phyloP scores from a whole-genome alignment of 2,797 vertebrate species.

The Numenius phaeopus region DNA sequence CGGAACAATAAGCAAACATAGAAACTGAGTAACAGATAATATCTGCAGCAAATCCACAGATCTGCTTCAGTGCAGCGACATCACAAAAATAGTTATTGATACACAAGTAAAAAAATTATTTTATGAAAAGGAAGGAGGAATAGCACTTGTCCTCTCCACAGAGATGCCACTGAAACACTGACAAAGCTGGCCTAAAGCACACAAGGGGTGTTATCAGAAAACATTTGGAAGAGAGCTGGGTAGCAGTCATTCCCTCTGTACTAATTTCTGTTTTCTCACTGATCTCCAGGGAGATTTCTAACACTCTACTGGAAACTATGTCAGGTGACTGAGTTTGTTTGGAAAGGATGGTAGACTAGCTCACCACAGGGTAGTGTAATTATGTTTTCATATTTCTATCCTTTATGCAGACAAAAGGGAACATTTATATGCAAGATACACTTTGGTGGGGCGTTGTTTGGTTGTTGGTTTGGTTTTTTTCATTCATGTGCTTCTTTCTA shows the following conservation, averaged over 20 bases:
- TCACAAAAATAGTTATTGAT: not conserved
- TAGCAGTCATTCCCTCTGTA: not conserved
- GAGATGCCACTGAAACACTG: not conserved
- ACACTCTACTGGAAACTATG: not conserved
- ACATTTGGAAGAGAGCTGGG: not conserved
- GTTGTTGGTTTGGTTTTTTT: not conserved
- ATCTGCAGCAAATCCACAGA: not conserved
- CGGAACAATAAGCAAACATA: not conserved
- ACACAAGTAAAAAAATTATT: not conserved
- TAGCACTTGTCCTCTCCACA: not conserved
- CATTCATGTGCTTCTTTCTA: not conserved
- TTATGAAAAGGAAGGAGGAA: not conserved
- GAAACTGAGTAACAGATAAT: not conserved
- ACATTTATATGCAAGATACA: not conserved
- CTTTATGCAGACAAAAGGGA: not conserved
- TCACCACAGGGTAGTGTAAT: not conserved
- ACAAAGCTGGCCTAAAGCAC: not conserved
- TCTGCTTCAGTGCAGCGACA: not conserved
- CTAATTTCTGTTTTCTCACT: not conserved
- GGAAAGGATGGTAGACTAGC: not conserved
- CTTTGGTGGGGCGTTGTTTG: rapidly evolving
- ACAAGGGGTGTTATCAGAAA: not conserved
- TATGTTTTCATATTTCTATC: not conserved
- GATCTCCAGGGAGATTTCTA: rapidly evolving
- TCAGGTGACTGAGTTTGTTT: not conserved